Percentiles rank a stretch among this genome's conserved stretches.
phyloP scores from a whole-genome alignment of 2,113 vertebrate genomes.

The Sisor rabdophorus region DNA sequence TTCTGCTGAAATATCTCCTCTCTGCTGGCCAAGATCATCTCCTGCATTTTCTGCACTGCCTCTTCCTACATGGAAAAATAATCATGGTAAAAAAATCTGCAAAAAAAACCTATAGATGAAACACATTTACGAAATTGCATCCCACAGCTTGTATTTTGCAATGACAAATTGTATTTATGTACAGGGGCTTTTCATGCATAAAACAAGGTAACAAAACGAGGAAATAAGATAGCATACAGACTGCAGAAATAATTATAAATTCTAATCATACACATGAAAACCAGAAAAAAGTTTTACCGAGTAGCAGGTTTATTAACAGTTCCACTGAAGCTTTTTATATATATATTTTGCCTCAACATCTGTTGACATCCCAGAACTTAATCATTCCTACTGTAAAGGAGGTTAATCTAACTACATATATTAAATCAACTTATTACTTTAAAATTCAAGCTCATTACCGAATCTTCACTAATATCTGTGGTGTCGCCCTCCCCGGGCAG shows the following conservation, averaged over 20 bases:
- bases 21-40: slow-evolving; percentile 66
- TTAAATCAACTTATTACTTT: background rate
- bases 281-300: no score
- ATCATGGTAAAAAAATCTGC: no score
- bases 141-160: no score
- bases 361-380: background rate
- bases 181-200: no score
- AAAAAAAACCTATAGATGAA: background rate
- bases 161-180: no score
- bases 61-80: slow-evolving; percentile 60
- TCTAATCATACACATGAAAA: no score
- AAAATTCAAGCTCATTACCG: slow-evolving; percentile 36
- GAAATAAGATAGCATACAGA: no score
- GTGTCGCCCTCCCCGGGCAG: slow-evolving; percentile 75
- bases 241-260: no score
- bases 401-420: background rate
- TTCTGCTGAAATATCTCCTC: slow-evolving; percentile 74
- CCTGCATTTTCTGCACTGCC: slow-evolving; percentile 73
- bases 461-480: slow-evolving; percentile 57
- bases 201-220: no score
- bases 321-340: no score
- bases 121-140: background rate
- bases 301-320: no score
- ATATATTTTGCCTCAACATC: no score
- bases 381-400: background rate